A percentile compares a stretch with the other conserved stretches of the same genome.
Evolutionary conservation across 2,113 vertebrate species (phyloP).

Genomic region (Triplophysa rosa): DNA sequence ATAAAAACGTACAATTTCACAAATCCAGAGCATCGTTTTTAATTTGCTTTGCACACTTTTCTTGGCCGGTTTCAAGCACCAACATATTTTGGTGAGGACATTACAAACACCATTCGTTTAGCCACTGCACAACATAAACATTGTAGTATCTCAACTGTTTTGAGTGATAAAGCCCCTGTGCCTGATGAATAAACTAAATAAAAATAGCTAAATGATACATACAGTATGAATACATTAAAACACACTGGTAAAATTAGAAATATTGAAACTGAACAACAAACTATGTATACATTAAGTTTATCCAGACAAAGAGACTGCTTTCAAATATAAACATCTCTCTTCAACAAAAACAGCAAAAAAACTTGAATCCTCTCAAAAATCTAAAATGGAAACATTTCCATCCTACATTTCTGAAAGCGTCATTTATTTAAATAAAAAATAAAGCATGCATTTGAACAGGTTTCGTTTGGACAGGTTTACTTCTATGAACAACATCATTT

Average conservation of each 20-base stretch:
- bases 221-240: slow-evolving; percentile 51
- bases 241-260: slow-evolving; percentile 47
- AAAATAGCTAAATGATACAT: slow-evolving; percentile 62
- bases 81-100: slow-evolving; percentile 59
- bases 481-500: slow-evolving; percentile 38
- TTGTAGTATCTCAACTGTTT: slow-evolving; percentile 55
- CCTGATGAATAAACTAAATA: slow-evolving; percentile 55
- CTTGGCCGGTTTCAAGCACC: slow-evolving; percentile 67
- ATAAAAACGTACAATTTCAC: background rate
- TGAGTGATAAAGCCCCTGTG: slow-evolving; percentile 50
- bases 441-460: slow-evolving; percentile 46
- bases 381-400: slow-evolving; percentile 43
- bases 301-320: slow-evolving; percentile 25
- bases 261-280: slow-evolving; percentile 50
- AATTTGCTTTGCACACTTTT: slow-evolving; percentile 70
- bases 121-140: slow-evolving; percentile 63
- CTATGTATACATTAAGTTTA: slow-evolving; percentile 38
- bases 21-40: slow-evolving; percentile 59
- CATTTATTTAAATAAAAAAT: slow-evolving; percentile 39
- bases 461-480: slow-evolving; percentile 24
- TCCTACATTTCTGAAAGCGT: slow-evolving; percentile 50
- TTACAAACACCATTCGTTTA: slow-evolving; percentile 53
- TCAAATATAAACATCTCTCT: slow-evolving; percentile 33
- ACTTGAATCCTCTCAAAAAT: slow-evolving; percentile 52
- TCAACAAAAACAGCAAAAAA: slow-evolving; percentile 34